Evolutionary conservation across 2,888 invertebrate species (phyloP).

Genomic region (Trissolcus brochymenae): DNA sequence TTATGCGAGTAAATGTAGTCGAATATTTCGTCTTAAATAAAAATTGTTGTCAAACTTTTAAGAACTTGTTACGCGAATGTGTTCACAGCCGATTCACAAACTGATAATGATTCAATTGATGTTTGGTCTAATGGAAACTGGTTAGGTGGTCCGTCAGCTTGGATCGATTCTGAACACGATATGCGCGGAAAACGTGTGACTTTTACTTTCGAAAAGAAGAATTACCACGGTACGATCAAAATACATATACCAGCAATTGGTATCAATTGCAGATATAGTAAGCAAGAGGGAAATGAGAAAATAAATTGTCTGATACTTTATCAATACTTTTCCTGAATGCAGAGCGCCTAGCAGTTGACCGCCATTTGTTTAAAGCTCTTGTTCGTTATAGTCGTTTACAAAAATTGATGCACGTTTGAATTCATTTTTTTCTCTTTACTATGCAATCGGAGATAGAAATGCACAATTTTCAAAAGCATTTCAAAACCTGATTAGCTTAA

Average conservation of each 20-base stretch:
- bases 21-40: constrained; percentile 7
- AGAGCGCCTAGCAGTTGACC: too few species aligned
- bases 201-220: constrained; percentile 48
- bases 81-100: constrained; percentile 40
- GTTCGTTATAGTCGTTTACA: too few species aligned
- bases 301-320: constrained; percentile 1
- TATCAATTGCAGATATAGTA: constrained; percentile 33
- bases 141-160: constrained; percentile 52
- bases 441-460: too few species aligned
- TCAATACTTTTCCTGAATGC: background rate
- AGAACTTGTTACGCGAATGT: constrained; percentile 47
- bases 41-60: constrained; percentile 37
- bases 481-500: too few species aligned
- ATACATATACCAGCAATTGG: constrained; percentile 32
- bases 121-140: constrained; percentile 56
- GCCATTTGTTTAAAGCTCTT: too few species aligned
- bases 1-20: constrained; percentile 35
- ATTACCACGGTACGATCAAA: constrained; percentile 44
- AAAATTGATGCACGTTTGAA: too few species aligned
- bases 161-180: constrained; percentile 46
- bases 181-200: constrained; percentile 44
- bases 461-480: too few species aligned
- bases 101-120: constrained; percentile 55
- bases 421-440: too few species aligned
- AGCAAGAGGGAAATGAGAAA: constrained; percentile 6